Conservation (phyloP, 2,888 invertebrate genomes). For the Microdon myrmicae region DNA sequence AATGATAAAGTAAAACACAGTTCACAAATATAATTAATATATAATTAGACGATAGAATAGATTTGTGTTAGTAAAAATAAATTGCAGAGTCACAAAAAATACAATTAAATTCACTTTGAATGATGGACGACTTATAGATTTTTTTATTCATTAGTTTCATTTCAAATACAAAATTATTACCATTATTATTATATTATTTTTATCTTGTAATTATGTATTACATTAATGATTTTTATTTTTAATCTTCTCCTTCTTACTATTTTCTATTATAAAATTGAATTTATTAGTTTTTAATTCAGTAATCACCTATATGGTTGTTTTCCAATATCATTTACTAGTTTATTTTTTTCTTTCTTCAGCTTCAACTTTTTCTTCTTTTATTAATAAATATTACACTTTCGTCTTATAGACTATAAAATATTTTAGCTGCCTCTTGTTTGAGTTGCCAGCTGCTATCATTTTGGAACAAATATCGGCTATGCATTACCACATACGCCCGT, state of each 20-base stretch:
- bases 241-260: constrained; percentile 4
- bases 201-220: constrained; percentile 29
- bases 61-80: constrained; percentile 37
- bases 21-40: constrained; percentile 28
- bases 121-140: constrained; percentile 45
- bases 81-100: constrained; percentile 43
- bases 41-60: constrained; percentile 14
- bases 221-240: constrained; percentile 32
- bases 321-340: constrained; percentile 41
- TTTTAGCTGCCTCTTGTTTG: constrained; percentile 29
- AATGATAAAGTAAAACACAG: constrained; percentile 38
- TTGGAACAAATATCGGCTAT: too few relatives aligned
- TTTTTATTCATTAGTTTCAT: constrained; percentile 31
- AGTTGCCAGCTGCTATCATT: constrained; percentile 12
- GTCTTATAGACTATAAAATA: constrained; percentile 51
- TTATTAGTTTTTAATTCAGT: constrained; percentile 7
- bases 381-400: constrained; percentile 49
- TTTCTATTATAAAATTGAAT: not conserved
- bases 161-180: constrained; percentile 14
- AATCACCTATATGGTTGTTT: constrained; percentile 24
- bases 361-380: too few relatives aligned
- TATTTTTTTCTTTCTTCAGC: constrained; percentile 4
- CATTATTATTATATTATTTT: constrained; percentile 25
- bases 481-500: too few relatives aligned
- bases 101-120: constrained; percentile 49